A percentile compares a stretch with the other conserved stretches of the same genome.
These are phyloP conservation scores for Epinephelus lanceolatus DNA, from an alignment of 2,113 vertebrate genomes.

Conservation along the genomic window DNA sequence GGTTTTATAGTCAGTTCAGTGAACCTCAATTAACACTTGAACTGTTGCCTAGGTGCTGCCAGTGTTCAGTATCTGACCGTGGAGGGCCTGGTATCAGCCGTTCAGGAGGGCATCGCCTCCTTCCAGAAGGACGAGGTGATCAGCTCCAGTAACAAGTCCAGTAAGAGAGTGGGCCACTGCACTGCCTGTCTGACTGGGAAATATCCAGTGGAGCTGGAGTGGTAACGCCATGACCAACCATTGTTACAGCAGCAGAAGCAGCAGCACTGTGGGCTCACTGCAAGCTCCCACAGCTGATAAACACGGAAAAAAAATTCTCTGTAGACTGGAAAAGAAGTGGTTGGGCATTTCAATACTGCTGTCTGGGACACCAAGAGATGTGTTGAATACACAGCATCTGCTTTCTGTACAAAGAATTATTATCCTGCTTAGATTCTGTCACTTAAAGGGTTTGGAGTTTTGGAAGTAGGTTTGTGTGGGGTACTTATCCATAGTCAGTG, in stretches of 20 bases:
- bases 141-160: constrained; percentile 71
- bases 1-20: neutral
- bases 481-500: too few relatives aligned
- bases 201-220: constrained; percentile 95
- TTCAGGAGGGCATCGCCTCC: constrained; percentile 88
- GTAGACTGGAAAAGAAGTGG: constrained; percentile 7
- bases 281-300: neutral
- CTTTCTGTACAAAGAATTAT: neutral
- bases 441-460: neutral
- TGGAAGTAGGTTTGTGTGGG: neutral
- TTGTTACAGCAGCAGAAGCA: neutral
- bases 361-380: neutral
- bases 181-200: constrained; percentile 96
- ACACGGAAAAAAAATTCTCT: neutral
- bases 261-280: neutral
- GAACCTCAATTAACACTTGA: neutral
- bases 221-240: constrained; percentile 80
- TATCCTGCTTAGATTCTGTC: neutral
- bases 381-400: neutral
- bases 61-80: constrained; percentile 96
- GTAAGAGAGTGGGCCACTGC: constrained; percentile 88
- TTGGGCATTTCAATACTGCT: neutral
- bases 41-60: constrained; percentile 88
- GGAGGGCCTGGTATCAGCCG: constrained; percentile 93
- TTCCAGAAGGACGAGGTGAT: constrained; percentile 80